These are phyloP conservation scores for Montipora foliosa DNA, from an alignment of 64 coral and sea anemone species.

Conservation along the genomic window DNA sequence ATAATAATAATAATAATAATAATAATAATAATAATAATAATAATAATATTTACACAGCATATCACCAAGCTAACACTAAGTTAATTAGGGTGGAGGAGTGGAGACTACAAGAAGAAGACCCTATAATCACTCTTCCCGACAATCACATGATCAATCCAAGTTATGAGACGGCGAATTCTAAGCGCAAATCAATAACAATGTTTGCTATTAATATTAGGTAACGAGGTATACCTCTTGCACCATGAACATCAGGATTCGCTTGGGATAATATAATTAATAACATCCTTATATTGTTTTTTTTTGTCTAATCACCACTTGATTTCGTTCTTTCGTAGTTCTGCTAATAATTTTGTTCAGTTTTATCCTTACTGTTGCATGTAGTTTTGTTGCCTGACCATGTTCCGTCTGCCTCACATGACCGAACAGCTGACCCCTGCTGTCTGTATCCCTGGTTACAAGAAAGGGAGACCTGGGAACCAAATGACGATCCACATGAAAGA, in stretches of 20 bases:
- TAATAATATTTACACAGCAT: too few species aligned
- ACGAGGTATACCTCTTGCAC: neutral
- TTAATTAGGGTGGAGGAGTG: too few species aligned
- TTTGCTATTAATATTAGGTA: neutral
- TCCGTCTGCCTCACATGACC: slow-evolving; percentile 61
- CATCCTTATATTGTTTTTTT: neutral
- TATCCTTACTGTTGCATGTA: slow-evolving; percentile 66
- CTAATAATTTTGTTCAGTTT: neutral
- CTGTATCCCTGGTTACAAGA: slow-evolving; percentile 54
- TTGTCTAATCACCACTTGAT: neutral
- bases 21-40: too few species aligned
- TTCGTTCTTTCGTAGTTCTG: neutral
- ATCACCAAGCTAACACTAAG: too few species aligned
- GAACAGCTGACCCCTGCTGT: slow-evolving; percentile 49
- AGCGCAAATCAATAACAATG: neutral
- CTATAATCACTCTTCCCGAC: neutral
- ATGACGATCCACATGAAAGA: slow-evolving; percentile 42
- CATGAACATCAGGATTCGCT: neutral
- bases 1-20: too few species aligned
- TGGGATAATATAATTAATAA: neutral
- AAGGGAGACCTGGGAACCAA: slow-evolving; percentile 60
- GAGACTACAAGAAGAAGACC: neutral
- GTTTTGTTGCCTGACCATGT: slow-evolving; percentile 76
- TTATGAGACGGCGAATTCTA: neutral
- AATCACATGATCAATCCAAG: neutral